Conservation (phyloP, 2,888 invertebrate species). For the Zelleria hepariella region DNA sequence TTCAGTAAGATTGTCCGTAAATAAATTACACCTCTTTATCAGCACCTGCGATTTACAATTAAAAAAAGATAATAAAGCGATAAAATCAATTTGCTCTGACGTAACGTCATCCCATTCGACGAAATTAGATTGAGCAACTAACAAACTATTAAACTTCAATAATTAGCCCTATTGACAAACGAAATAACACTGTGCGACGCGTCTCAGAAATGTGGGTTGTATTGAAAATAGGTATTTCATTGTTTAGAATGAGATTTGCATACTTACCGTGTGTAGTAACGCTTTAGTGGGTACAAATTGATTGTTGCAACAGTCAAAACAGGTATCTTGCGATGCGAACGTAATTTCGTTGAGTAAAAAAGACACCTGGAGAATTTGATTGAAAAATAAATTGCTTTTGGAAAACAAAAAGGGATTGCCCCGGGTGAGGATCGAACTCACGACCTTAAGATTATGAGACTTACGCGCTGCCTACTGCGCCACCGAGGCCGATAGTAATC, state of each 20-base stretch:
- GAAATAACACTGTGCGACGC: not conserved
- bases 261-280: constrained; percentile 28
- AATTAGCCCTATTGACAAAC: constrained; percentile 1
- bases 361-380: not conserved
- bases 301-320: constrained; percentile 17
- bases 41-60: not conserved
- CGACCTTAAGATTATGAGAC: constrained; percentile 95
- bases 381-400: not conserved
- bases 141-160: not conserved
- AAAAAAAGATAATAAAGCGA: not conserved
- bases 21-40: not conserved
- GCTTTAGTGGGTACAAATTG: constrained; percentile 17
- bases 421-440: constrained; percentile 96
- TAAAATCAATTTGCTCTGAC: not conserved
- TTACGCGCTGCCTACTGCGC: constrained; percentile 93
- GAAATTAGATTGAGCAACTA: not conserved
- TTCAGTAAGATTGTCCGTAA: not conserved
- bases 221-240: constrained; percentile 29
- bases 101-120: not conserved
- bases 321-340: not conserved
- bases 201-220: constrained; percentile 32
- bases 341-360: not conserved
- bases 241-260: constrained; percentile 43
- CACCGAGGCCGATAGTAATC: constrained; percentile 73
- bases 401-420: constrained; percentile 65